Percentiles rank a stretch among this genome's conserved stretches.
These are phyloP conservation scores for Indicator indicator DNA, from an alignment of 2,113 vertebrate genomes.

Conservation along the genomic window DNA sequence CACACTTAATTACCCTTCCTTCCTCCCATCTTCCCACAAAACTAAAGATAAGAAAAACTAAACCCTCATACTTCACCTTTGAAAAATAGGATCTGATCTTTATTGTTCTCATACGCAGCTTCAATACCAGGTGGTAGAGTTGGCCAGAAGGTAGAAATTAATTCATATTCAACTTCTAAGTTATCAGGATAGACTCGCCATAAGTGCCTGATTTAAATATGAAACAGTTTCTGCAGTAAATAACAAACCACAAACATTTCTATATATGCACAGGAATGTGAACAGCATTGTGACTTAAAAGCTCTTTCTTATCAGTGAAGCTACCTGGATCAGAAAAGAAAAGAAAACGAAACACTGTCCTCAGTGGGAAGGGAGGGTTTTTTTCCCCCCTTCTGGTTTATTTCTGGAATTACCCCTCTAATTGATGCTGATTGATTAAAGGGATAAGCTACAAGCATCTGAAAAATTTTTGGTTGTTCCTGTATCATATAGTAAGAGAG, in stretches of 20 bases:
- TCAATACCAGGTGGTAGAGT: conserved; percentile 81
- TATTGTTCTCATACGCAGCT: conserved; percentile 82
- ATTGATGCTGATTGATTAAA: background rate
- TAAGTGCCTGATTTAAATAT: conserved; percentile 79
- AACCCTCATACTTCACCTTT: conserved; percentile 72
- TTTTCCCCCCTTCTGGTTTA: background rate
- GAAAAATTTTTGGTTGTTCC: background rate
- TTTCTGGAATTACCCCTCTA: background rate
- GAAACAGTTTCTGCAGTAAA: background rate
- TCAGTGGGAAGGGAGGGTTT: background rate
- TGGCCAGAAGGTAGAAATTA: conserved; percentile 87
- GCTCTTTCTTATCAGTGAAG: background rate
- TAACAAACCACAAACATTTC: background rate
- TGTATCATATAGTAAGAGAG: background rate
- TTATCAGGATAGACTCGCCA: conserved; percentile 82
- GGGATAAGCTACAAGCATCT: background rate
- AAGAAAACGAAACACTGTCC: background rate
- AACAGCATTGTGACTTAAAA: background rate
- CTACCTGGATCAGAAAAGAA: background rate
- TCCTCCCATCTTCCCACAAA: background rate
- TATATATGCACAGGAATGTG: background rate
- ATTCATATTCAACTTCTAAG: conserved; percentile 64
- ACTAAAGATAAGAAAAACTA: background rate
- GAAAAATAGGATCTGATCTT: conserved; percentile 76
- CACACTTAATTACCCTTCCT: background rate